Percentiles rank a stretch among this genome's conserved stretches.
phyloP scores from a whole-genome alignment of 1,140 invertebrate genomes.

The Eufriesea mexicana region DNA sequence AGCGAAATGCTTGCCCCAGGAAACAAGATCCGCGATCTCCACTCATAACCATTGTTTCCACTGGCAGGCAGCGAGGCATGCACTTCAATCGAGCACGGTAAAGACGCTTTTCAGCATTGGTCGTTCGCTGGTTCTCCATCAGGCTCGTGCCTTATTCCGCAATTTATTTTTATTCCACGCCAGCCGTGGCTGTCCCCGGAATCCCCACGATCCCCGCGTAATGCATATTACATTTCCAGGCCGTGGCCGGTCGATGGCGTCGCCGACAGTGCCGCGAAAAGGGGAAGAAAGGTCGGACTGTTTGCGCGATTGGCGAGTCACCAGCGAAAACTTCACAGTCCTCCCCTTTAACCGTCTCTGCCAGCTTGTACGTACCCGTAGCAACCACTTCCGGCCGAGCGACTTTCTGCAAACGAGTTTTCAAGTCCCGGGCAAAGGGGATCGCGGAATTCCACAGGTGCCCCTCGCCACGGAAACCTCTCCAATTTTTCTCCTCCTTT shows the following conservation, averaged over 20 bases:
- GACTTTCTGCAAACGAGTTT: slow-evolving; percentile 65
- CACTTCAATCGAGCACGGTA: not conserved
- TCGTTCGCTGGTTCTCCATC: slow-evolving; percentile 2
- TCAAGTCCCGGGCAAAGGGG: slow-evolving; percentile 55
- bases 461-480: slow-evolving; percentile 42
- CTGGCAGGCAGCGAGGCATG: not conserved
- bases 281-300: slow-evolving; percentile 24
- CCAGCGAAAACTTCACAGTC: slow-evolving; percentile 36
- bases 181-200: no score
- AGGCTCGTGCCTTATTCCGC: slow-evolving; percentile 54
- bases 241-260: slow-evolving; percentile 7
- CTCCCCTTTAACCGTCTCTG: slow-evolving; percentile 50
- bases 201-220: slow-evolving; percentile 16
- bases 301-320: slow-evolving; percentile 46
- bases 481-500: slow-evolving; percentile 18
- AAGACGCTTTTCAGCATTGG: slow-evolving; percentile 14
- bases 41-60: not conserved
- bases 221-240: slow-evolving; percentile 58
- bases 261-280: slow-evolving; percentile 14
- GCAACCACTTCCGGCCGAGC: slow-evolving; percentile 53
- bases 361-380: slow-evolving; percentile 43
- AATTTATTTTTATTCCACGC: slow-evolving; percentile 62
- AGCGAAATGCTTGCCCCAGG: no score
- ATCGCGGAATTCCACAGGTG: slow-evolving; percentile 72
- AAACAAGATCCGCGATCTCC: no score